Evolutionary conservation across 2,797 vertebrate species (phyloP), one percentile per base, ranked within the genome.

Genomic region (Chelon auratus): DNA sequence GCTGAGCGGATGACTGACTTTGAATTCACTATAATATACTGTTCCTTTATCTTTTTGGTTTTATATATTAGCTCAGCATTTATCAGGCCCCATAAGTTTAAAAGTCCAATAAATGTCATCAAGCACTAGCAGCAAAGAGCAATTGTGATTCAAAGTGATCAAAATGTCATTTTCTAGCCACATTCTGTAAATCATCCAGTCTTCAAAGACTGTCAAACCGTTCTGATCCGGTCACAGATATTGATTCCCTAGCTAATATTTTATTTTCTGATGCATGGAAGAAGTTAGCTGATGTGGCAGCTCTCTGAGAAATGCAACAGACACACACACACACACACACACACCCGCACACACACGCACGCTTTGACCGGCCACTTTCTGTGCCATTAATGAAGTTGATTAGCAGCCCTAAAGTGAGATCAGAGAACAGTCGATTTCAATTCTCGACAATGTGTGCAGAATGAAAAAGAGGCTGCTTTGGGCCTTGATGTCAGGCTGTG

Each of bases 331-430:
- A 26, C 24, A 26, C 24, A 2, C 24, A 2, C 24, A 26, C 24
- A 26, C 24, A 55, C 26, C 42, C 1, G 30, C 58, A 26, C n/a
- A 42, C 9, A 45, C 30, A 33, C 30, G 7, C 6, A 33, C 30
- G 7, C 30, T 6, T 6, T 33, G 30, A 58, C 40, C 0, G 0
- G 10, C 22, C 45, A 30, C 57, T 18, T 36, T 45, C 50, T 24
- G 1, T 70, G 39, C 18, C 20, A 52, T 57, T 58, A 62, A 51
- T 76, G 55, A 83, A 68, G 71, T 39, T 71, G 37, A 84, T 68
- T 68, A 64, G 62, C 37, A 52, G 47, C n/a, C 22, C 37, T 69
- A 43, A 71, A 73, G 18, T 69, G 60, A 18, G 11, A 63, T 62
- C 53, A 68, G 58, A 65, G 20, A 36, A 18, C 20, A 52, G 42